phyloP scores from a whole-genome alignment of 1,140 invertebrate genomes.

The Trypoxylus dichotomus region DNA sequence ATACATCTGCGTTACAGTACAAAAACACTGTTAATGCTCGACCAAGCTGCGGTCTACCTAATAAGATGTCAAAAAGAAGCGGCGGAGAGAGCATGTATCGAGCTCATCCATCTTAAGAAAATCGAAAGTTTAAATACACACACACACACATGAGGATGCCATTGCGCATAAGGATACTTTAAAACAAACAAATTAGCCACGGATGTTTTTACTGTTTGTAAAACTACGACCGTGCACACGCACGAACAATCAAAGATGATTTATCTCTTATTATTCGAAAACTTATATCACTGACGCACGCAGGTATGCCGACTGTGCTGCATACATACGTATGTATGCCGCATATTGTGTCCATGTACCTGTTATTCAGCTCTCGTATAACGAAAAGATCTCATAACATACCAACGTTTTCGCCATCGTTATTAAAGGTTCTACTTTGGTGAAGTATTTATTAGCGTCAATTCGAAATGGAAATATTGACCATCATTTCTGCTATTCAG shows the following conservation, averaged over 20 bases:
- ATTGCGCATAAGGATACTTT: slow-evolving; percentile 8
- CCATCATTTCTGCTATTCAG: too few species aligned
- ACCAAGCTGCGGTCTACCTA: slow-evolving; percentile 16
- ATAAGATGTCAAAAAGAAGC: slow-evolving; percentile 25
- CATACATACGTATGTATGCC: too few species aligned
- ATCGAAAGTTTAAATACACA: not conserved
- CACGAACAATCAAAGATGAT: slow-evolving; percentile 38
- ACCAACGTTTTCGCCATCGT: too few species aligned
- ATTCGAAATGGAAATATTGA: too few species aligned
- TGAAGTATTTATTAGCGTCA: too few species aligned
- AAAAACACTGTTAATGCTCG: too few species aligned
- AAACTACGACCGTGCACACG: slow-evolving; percentile 33
- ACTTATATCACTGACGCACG: slow-evolving; percentile 38
- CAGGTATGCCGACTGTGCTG: too few species aligned
- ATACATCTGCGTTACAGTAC: too few species aligned
- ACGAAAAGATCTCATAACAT: too few species aligned
- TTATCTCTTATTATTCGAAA: slow-evolving; percentile 37
- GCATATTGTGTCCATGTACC: too few species aligned
- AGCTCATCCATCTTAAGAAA: slow-evolving; percentile 17
- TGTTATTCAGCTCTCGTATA: too few species aligned
- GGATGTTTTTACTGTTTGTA: slow-evolving; percentile 34
- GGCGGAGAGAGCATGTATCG: slow-evolving; percentile 16
- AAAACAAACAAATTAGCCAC: slow-evolving; percentile 46
- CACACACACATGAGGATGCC: not conserved
- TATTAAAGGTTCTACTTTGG: too few species aligned